A percentile compares a stretch with the other conserved stretches of the same genome.
Evolutionary conservation across 2,113 vertebrate species (phyloP).

Genomic region (Scolopax mira): DNA sequence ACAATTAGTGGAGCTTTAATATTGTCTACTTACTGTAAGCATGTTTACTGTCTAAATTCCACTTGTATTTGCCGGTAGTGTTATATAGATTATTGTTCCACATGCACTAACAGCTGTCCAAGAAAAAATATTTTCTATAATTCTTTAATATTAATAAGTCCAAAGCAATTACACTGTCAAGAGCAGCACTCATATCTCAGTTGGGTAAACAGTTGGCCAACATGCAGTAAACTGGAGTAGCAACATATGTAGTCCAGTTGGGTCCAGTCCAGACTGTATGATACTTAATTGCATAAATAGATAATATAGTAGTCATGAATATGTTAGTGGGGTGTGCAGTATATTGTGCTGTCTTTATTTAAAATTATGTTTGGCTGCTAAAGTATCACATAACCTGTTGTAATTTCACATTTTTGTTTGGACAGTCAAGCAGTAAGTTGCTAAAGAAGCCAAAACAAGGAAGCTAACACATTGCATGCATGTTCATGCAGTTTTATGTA

Average conservation of each 20-base stretch:
- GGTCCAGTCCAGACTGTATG: constrained; percentile 51
- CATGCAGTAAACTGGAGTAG: constrained; percentile 46
- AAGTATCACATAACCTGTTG: constrained; percentile 50
- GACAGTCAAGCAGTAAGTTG: constrained; percentile 50
- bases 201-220: constrained; percentile 68
- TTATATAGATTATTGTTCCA: constrained; percentile 32
- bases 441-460: constrained; percentile 36
- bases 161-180: constrained; percentile 50
- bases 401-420: constrained; percentile 52
- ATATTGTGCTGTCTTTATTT: constrained; percentile 54
- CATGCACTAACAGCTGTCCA: constrained; percentile 38
- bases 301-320: constrained; percentile 48
- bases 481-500: constrained; percentile 14
- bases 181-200: constrained; percentile 37
- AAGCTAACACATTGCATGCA: constrained; percentile 19
- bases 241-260: constrained; percentile 61
- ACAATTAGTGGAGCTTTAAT: neutral
- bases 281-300: constrained; percentile 61
- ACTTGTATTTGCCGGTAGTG: neutral
- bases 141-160: constrained; percentile 61
- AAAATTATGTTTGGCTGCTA: constrained; percentile 18
- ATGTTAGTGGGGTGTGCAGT: constrained; percentile 28
- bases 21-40: neutral
- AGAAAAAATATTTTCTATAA: constrained; percentile 48
- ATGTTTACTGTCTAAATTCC: neutral